These are phyloP conservation scores for Morbakka virulenta DNA, from an alignment of 30 jellyfish, hydroid and myxozoan species.

Conservation along the genomic window DNA sequence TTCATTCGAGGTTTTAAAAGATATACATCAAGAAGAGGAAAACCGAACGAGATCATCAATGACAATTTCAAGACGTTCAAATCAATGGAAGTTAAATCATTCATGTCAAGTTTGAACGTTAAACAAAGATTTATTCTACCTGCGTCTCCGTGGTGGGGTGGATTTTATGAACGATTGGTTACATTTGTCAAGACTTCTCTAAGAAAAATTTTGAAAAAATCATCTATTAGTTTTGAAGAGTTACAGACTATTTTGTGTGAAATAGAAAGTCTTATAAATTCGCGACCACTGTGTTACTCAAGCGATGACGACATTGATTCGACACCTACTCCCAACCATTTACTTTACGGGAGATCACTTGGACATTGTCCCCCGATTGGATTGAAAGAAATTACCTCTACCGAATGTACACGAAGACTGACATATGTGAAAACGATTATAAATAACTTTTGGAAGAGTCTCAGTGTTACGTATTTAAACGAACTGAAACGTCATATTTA, in stretches of 20 bases:
- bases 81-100: not conserved
- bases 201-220: too few species aligned
- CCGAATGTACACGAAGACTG: not conserved
- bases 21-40: not conserved
- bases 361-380: not conserved
- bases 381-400: not conserved
- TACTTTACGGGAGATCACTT: not conserved
- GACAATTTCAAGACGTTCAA: not conserved
- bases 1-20: not conserved
- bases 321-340: not conserved
- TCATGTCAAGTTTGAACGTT: not conserved
- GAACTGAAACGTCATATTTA: not conserved
- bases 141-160: too few species aligned
- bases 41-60: not conserved
- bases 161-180: too few species aligned
- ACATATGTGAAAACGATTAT: not conserved
- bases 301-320: not conserved
- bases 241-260: not conserved
- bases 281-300: not conserved
- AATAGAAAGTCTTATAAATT: not conserved
- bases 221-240: not conserved
- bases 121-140: too few species aligned
- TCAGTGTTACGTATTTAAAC: not conserved
- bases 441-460: not conserved
- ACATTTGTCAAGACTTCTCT: too few species aligned